These are phyloP conservation scores for Carollia perspicillata DNA, from an alignment of 2,113 vertebrate genomes.

Conservation along the genomic window DNA sequence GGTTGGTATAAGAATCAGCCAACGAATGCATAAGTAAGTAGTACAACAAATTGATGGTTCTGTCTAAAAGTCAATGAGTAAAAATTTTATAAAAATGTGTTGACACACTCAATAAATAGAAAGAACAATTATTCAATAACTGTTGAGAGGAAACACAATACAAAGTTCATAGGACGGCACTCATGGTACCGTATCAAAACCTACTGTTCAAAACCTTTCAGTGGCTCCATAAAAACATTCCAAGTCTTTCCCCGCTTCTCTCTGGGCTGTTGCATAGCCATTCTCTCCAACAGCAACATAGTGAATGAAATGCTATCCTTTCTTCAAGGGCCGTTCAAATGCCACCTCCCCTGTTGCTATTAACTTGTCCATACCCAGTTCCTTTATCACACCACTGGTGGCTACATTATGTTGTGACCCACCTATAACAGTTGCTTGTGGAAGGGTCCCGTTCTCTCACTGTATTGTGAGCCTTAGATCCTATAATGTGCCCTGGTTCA, in stretches of 20 bases:
- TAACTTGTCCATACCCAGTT: not conserved
- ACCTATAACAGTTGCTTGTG: not conserved
- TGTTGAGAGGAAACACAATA: not conserved
- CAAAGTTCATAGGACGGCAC: not conserved
- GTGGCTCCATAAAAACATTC: not conserved
- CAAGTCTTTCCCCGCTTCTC: not conserved
- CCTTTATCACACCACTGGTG: too few species aligned
- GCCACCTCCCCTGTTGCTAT: not conserved
- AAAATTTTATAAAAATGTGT: not conserved
- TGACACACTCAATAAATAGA: not conserved
- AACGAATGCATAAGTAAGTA: too few species aligned
- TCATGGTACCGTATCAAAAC: not conserved
- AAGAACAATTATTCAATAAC: not conserved
- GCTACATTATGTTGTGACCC: not conserved
- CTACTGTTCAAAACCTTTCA: not conserved
- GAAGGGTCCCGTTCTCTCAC: not conserved
- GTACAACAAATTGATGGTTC: too few species aligned
- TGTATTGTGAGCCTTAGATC: not conserved
- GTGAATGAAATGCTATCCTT: not conserved
- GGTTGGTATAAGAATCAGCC: too few species aligned
- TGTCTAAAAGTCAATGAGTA: too few species aligned
- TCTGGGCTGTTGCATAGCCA: not conserved
- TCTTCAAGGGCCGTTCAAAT: not conserved
- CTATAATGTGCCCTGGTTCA: too few species aligned
- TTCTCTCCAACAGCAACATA: not conserved